Base-by-base conservation (phyloP, 2,113 vertebrate genomes). In the Acanthochromis polyacanthus region DNA sequence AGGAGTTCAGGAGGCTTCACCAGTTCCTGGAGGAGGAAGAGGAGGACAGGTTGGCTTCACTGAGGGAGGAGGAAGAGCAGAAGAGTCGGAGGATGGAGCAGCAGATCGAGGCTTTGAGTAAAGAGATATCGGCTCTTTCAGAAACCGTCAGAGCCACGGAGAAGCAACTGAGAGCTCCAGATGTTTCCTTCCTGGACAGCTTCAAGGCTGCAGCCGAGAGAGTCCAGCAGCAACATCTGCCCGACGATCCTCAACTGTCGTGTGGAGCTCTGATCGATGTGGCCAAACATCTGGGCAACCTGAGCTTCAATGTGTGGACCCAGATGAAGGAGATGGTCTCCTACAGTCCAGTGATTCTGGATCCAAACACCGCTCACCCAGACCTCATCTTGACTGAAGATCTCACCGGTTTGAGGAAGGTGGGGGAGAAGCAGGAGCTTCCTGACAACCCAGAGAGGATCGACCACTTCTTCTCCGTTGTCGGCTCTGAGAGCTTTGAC, bases 301-400 rank as follows among this genome's bases (percentile, higher is more conserved):
- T 66, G 28, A 38, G 28, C 63, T 66, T 66, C n/a, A 66, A 66
- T 9, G n/a, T 52, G 6, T 66, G 63, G 63, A 22, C 3, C 63
- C 52, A 66, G 28, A 66, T 66, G 63, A 66, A 66, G 63, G 48
- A 36, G 6, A 22, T 52, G 28, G 63, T 66, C 12, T 66, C 63
- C 16, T 66, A 66, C 63, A 36, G 63, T 52, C 63, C 63, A 1
- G 48, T 66, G 14, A 66, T 66, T 16, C n/a, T 66, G 14, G 63
- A 66, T 52, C 63, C 63, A 52, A 66, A 66, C 63, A 52, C 48
- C 4, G 48, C 46, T 22, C n/a, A 66, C 20, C 48, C 63, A 52
- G 17, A 50, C 17, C 17, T 66, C n/a, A 6, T 22, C 12, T 19
- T 66, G 48, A 22, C 63, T 16, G 63, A 52, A 32, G 48, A 66